Base-by-base conservation (phyloP, 2,797 vertebrate genomes). In the Gallirallus australis region DNA sequence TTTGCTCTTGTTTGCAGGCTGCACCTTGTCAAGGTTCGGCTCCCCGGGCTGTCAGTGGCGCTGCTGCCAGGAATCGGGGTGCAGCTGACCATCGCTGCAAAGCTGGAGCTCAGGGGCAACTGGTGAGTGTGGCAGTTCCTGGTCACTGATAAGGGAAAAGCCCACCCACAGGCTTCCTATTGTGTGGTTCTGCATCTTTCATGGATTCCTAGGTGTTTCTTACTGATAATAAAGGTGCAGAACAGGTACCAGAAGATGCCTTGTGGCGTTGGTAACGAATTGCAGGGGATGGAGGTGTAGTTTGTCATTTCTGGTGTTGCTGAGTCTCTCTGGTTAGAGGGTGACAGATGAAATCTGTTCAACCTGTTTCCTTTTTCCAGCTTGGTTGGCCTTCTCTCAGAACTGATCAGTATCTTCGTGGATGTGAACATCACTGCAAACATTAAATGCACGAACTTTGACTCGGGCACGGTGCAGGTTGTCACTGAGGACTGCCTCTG, bases 1-100 rank as follows among this genome's bases (percentile, higher is more conserved):
- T 48, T 12, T 47, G 42, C 75, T 83, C 47, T 68, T 54, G 23
- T 84, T 93, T 31, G 65, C 95, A 97, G 97, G 15, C 90, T 97
- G 12, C 91, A 68, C 50, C 82, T 97, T 15, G 66, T 57, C 39
- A 48, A 50, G 42, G 53, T 42, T 11, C 13, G 2, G 15, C 8
- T 80, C 28, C 82, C 89, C 77, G 53, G 2, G 54, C 37, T 92
- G 56, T 76, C 76, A 0, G 47, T 95, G 61, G 15, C 15, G 16
- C 79, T 96, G 66, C 65, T 87, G 60, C 35, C 82, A 1, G 86
- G 79, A 11, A 66, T 93, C 0, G 96, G 94, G 31, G 23, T 79
- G 45, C 93, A 90, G 40, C 7, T 96, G 39, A 33, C 28, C 42
- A 35, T 92, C 4, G 2, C 8, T 0, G 7, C 84, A 0, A 86